A percentile compares a stretch with the other conserved stretches of the same genome.
phyloP scores from a whole-genome alignment of 2,797 vertebrate genomes.

The Tachyglossus aculeatus region DNA sequence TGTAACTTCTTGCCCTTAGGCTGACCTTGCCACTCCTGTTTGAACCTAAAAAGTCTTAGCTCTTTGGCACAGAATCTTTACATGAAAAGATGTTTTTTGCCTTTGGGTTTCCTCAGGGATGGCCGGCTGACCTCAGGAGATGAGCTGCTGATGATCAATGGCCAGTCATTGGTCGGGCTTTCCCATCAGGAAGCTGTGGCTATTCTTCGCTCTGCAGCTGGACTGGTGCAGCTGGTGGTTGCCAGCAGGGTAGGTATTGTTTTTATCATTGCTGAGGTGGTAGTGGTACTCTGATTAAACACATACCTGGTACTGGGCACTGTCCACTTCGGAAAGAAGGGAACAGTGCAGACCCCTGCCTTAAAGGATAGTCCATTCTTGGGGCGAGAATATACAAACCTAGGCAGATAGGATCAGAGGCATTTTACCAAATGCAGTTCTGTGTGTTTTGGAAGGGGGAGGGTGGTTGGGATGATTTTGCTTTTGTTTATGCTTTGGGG shows the following conservation, averaged over 20 bases:
- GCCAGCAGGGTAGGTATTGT: constrained; percentile 85
- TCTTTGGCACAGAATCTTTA: constrained; percentile 37
- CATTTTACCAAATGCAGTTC: too few species aligned
- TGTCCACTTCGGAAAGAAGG: neutral
- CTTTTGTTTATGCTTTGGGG: too few species aligned
- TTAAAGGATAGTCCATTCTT: too few species aligned
- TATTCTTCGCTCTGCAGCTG: constrained; percentile 85
- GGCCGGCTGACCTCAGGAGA: constrained; percentile 89
- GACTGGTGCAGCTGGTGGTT: constrained; percentile 91
- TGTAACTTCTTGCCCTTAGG: too few species aligned
- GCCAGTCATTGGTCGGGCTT: constrained; percentile 91
- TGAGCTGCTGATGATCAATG: constrained; percentile 94
- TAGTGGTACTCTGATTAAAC: too few species aligned
- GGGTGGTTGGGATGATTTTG: too few species aligned
- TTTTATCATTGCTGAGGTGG: neutral
- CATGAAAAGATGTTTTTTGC: constrained; percentile 29
- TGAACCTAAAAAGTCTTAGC: neutral
- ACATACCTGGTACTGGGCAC: too few species aligned
- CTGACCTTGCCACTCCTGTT: too few species aligned
- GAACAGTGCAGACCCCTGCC: too few species aligned
- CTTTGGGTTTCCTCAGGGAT: constrained; percentile 79
- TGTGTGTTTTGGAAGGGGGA: too few species aligned
- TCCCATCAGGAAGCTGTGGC: constrained; percentile 92
- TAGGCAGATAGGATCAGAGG: too few species aligned
- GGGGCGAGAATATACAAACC: too few species aligned